Conservation (phyloP, 2,797 vertebrate genomes). For the Falco concolor region DNA sequence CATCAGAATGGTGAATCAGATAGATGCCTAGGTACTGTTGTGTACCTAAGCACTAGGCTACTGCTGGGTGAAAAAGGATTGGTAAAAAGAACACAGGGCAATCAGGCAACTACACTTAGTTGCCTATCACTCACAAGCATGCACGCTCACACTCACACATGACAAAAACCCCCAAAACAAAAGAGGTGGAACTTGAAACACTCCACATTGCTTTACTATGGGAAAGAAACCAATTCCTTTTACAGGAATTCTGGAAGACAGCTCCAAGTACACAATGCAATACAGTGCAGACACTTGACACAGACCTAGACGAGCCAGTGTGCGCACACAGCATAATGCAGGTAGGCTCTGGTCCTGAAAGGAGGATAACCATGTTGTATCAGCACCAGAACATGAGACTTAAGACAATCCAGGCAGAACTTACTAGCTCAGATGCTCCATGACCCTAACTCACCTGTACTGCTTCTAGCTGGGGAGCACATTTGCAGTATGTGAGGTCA, state of each 20-base stretch:
- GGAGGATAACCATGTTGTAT: neutral
- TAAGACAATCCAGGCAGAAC: neutral
- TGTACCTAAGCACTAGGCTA: neutral
- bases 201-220: neutral
- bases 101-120: neutral
- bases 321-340: neutral
- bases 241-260: neutral
- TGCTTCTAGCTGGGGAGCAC: neutral
- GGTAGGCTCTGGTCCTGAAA: neutral
- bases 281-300: neutral
- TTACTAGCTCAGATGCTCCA: neutral
- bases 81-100: neutral
- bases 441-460: neutral
- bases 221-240: neutral
- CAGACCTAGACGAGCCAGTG: neutral
- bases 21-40: neutral
- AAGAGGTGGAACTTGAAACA: neutral
- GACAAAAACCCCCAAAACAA: neutral
- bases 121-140: neutral
- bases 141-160: neutral
- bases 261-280: neutral
- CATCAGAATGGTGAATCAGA: neutral
- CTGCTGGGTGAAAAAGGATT: neutral
- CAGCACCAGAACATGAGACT: neutral
- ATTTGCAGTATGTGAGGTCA: neutral